These are phyloP conservation scores for Sturnus vulgaris DNA, from an alignment of 2,113 vertebrate genomes.

Conservation along the genomic window DNA sequence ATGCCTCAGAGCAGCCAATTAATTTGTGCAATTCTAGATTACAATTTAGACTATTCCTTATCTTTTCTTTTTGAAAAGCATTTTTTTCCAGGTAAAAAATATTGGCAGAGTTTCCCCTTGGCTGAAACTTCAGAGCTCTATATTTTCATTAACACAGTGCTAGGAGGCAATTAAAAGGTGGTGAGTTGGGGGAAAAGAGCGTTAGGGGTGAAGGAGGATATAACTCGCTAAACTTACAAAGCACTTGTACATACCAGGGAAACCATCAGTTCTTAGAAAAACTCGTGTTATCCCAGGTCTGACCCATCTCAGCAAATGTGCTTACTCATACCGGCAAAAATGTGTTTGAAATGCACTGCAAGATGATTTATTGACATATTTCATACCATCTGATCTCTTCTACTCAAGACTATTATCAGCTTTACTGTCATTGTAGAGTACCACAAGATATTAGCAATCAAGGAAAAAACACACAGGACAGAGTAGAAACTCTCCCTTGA, in stretches of 20 bases:
- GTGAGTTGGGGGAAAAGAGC: neutral
- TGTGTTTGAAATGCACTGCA: neutral
- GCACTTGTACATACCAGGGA: neutral
- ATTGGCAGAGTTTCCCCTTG: neutral
- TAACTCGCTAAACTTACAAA: conserved; percentile 16
- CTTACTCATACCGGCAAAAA: neutral
- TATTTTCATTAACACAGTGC: neutral
- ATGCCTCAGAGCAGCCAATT: neutral
- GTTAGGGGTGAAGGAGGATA: neutral
- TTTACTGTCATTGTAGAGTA: neutral
- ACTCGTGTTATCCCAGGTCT: neutral
- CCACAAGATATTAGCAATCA: neutral
- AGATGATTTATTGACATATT: conserved; percentile 40
- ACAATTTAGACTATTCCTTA: conserved; percentile 11
- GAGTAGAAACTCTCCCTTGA: neutral
- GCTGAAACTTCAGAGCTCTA: conserved; percentile 12
- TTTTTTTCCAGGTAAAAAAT: conserved; percentile 38
- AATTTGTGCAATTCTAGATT: conserved; percentile 18
- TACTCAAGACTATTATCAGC: conserved; percentile 12
- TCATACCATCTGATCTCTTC: conserved; percentile 9
- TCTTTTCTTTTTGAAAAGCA: neutral
- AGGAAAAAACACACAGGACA: neutral
- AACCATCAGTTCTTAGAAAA: conserved; percentile 53
- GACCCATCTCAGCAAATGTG: conserved; percentile 8
- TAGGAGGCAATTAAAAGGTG: neutral